Base-by-base conservation (phyloP, 2,888 invertebrate genomes). In the Epirrita christyi region DNA sequence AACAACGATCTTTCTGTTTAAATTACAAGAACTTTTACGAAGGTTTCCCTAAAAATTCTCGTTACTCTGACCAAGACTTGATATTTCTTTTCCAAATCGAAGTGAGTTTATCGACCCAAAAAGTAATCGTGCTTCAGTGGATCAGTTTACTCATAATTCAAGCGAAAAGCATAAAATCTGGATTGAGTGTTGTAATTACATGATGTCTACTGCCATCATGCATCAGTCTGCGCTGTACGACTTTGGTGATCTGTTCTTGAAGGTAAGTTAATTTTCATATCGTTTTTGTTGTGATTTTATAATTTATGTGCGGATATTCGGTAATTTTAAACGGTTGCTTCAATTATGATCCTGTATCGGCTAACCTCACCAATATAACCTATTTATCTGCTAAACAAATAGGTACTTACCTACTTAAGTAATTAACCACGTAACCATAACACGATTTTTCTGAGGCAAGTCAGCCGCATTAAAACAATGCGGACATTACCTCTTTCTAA, bases 131-230 rank as follows among this genome's bases (percentile, higher is more conserved):
- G 89, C 80, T 81, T 81, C 82, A 86, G 91, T 92, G 92, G 74
- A 85, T 85, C 78, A 81, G 81, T 88, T 87, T 80, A 76, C 81
- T 80, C 78, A 77, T 75, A 77, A 79, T 78, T 76, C 68, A 78
- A 76, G 72, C 77, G 76, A 79, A 79, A 67, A 78, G 67, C 72
- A 73, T 66, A 78, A 78, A 85, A 75, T 80, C 86, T 90, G 91
- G 90, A 91, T 85, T 84, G 82, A 88, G 88, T 88, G 89, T 72
- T 81, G 80, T 86, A 78, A 73, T 83, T 80, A 81, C 89, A 93
- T 86, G 83, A 96, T 95, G 96, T 95, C 95, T 91, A 95, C 96
- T 75, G 95, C 95, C 86, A 95, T 95, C 88, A 95, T 95, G 95
- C 94, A 94, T 89, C 94, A 93, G 90, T 93, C 94, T 89, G 93